Percentiles rank a stretch among this genome's conserved stretches.
Evolutionary conservation across 2,113 vertebrate genomes (phyloP).

Genomic region (Rhipidura dahli): DNA sequence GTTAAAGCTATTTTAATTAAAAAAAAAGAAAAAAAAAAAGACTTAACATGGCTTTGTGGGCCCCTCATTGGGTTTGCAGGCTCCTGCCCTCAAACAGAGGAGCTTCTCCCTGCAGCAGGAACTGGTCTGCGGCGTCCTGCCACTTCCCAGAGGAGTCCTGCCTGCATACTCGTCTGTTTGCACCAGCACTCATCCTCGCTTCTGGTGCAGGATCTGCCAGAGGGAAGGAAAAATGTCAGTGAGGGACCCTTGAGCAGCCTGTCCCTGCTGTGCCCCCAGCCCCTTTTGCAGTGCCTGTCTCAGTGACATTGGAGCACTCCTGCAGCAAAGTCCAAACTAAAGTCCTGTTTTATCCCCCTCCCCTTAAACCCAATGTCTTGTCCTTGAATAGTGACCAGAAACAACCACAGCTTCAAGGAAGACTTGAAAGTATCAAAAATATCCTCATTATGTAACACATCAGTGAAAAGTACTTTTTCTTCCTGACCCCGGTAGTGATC

Average conservation of each 20-base stretch:
- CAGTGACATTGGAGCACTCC: neutral
- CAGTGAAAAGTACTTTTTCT: neutral
- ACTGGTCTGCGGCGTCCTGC: neutral
- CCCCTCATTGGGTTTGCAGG: slow-evolving; percentile 14
- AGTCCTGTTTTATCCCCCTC: neutral
- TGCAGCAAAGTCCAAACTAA: neutral
- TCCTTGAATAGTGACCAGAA: neutral
- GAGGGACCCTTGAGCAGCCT: neutral
- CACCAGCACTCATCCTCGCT: neutral
- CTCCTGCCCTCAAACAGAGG: slow-evolving; percentile 14
- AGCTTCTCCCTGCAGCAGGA: neutral
- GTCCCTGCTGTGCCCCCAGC: neutral
- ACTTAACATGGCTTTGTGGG: slow-evolving; percentile 40
- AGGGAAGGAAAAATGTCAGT: neutral
- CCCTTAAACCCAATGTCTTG: neutral
- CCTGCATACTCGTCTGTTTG: accelerated
- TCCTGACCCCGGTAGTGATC: neutral
- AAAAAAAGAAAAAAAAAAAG: neutral
- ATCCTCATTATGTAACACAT: neutral
- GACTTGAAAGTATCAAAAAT: neutral
- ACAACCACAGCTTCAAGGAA: neutral
- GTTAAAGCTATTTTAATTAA: slow-evolving; percentile 70
- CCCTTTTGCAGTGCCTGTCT: accelerated
- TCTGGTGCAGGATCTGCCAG: neutral
- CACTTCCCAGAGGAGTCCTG: neutral